phyloP scores from a whole-genome alignment of 2,797 vertebrate genomes.

The Crotalus adamanteus region DNA sequence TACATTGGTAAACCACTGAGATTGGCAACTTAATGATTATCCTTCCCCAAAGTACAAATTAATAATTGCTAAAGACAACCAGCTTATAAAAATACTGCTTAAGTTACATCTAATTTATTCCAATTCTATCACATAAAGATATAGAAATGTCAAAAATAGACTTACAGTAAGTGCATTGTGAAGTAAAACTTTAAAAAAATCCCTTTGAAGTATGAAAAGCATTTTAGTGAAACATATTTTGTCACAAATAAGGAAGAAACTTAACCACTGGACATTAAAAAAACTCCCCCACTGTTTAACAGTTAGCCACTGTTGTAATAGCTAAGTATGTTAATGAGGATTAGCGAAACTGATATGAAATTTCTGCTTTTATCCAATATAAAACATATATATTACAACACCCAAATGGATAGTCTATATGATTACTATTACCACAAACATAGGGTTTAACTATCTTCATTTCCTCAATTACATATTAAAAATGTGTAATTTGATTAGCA shows the following conservation, averaged over 20 bases:
- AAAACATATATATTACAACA: not conserved
- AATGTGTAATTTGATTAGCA: not conserved
- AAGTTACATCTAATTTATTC: not conserved
- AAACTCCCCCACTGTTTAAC: not conserved
- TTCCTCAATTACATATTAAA: not conserved
- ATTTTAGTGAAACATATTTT: not conserved
- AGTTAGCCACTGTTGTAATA: not conserved
- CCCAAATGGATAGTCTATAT: not conserved
- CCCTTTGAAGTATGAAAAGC: not conserved
- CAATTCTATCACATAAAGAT: not conserved
- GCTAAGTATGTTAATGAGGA: not conserved
- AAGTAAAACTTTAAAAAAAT: not conserved
- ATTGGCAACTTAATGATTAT: not conserved
- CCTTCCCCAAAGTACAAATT: not conserved
- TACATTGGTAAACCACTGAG: not conserved
- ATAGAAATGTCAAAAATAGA: not conserved
- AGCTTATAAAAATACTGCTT: not conserved
- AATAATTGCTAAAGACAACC: not conserved
- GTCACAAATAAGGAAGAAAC: not conserved
- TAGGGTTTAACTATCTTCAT: not conserved
- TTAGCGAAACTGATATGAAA: constrained; percentile 3
- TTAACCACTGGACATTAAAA: not conserved
- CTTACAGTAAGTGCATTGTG: not conserved
- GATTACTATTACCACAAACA: not conserved
- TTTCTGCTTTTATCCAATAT: not conserved